Evolutionary conservation across 1,140 invertebrate genomes (phyloP).

Genomic region (Drosophila obscura): DNA sequence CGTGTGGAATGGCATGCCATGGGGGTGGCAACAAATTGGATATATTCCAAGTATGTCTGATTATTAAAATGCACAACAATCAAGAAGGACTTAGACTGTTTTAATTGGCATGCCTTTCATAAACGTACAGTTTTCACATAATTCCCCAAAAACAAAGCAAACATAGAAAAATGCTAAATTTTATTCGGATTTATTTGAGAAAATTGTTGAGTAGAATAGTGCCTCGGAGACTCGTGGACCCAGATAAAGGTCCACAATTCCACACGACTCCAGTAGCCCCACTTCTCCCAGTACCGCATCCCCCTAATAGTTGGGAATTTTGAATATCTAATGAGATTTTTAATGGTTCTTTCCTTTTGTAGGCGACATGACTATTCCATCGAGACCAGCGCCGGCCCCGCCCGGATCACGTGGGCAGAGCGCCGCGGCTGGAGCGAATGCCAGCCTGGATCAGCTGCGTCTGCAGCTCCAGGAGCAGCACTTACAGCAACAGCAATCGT

Average conservation of each 20-base stretch:
- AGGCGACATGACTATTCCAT: slow-evolving; percentile 80
- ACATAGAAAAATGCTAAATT: slow-evolving; percentile 9
- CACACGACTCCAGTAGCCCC: background rate
- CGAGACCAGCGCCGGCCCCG: slow-evolving; percentile 82
- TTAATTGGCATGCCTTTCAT: background rate
- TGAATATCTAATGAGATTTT: slow-evolving; percentile 11
- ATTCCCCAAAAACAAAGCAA: slow-evolving; percentile 12
- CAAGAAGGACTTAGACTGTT: background rate
- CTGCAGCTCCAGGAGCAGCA: slow-evolving; percentile 77
- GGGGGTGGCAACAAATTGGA: background rate
- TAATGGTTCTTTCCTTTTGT: slow-evolving; percentile 4
- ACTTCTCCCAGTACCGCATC: background rate
- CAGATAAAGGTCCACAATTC: background rate
- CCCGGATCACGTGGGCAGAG: slow-evolving; percentile 66
- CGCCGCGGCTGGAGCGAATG: slow-evolving; percentile 76
- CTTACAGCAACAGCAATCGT: slow-evolving; percentile 63
- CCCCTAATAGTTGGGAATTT: no score
- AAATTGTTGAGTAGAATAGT: slow-evolving; percentile 35
- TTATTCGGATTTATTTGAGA: slow-evolving; percentile 5
- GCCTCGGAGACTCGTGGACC: background rate
- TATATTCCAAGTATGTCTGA: no score
- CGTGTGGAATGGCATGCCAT: no score
- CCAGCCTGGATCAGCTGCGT: slow-evolving; percentile 73
- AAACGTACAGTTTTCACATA: background rate
- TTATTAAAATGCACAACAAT: no score